Conservation (phyloP, 2,797 vertebrate species). For the Uromys caudimaculatus region DNA sequence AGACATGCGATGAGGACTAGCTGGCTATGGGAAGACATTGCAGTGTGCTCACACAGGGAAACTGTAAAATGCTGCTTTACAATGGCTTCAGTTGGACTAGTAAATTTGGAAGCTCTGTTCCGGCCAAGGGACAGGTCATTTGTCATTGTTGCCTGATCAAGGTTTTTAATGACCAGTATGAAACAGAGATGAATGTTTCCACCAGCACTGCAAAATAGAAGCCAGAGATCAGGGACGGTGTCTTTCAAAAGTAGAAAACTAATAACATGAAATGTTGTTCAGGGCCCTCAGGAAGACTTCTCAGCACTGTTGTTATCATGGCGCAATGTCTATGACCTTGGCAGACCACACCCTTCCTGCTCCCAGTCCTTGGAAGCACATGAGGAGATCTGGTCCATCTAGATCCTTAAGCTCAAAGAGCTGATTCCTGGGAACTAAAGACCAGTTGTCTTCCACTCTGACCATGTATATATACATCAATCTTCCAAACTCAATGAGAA, state of each 20-base stretch:
- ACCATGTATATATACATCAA: not conserved
- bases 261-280: not conserved
- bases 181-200: slow-evolving; percentile 57
- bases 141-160: slow-evolving; percentile 53
- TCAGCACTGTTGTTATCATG: not conserved
- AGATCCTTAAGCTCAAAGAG: not conserved
- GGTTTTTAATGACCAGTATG: not conserved
- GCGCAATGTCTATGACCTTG: not conserved
- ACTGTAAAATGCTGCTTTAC: not conserved
- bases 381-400: not conserved
- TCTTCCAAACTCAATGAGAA: not conserved
- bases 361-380: not conserved
- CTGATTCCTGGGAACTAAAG: not conserved
- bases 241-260: slow-evolving; percentile 23
- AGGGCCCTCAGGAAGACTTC: not conserved
- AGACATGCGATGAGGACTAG: not conserved
- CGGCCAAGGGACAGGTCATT: not conserved
- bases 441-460: not conserved
- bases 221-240: slow-evolving; percentile 24
- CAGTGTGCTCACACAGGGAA: not conserved
- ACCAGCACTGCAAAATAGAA: slow-evolving; percentile 54
- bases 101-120: slow-evolving; percentile 9
- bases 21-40: not conserved
- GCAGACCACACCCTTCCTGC: not conserved
- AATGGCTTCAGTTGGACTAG: not conserved